These are phyloP conservation scores for Iguana delicatissima DNA, from an alignment of 2,797 vertebrate genomes.

Conservation along the genomic window DNA sequence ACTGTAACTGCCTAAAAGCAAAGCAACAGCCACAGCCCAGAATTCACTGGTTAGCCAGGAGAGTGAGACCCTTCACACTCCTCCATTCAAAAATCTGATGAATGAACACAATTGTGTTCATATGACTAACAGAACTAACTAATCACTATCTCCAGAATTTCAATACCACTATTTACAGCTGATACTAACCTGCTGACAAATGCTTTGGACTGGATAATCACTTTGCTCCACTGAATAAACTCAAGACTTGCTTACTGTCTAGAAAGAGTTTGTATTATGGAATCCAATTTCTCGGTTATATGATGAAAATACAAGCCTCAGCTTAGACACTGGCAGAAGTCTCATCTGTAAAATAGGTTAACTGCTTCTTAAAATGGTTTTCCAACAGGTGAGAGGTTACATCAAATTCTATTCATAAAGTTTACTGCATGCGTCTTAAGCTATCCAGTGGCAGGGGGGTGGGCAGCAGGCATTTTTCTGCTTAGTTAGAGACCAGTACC, in stretches of 20 bases:
- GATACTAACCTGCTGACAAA: neutral
- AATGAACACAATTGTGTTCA: neutral
- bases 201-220: neutral
- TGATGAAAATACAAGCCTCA: neutral
- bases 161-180: constrained; percentile 27
- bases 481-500: no score
- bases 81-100: neutral
- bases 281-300: constrained; percentile 2
- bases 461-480: no score
- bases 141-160: neutral
- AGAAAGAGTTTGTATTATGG: neutral
- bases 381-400: neutral
- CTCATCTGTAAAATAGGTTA: neutral
- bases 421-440: no score
- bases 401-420: neutral
- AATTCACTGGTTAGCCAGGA: neutral
- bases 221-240: neutral
- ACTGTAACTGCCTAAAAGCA: neutral
- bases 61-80: neutral
- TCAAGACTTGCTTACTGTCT: neutral
- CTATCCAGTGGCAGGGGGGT: no score
- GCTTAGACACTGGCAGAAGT: neutral
- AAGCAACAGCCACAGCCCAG: neutral
- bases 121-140: neutral
- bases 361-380: neutral